Base-by-base conservation (phyloP, 2,888 invertebrate species). In the Scelioninae gen. 2 region DNA sequence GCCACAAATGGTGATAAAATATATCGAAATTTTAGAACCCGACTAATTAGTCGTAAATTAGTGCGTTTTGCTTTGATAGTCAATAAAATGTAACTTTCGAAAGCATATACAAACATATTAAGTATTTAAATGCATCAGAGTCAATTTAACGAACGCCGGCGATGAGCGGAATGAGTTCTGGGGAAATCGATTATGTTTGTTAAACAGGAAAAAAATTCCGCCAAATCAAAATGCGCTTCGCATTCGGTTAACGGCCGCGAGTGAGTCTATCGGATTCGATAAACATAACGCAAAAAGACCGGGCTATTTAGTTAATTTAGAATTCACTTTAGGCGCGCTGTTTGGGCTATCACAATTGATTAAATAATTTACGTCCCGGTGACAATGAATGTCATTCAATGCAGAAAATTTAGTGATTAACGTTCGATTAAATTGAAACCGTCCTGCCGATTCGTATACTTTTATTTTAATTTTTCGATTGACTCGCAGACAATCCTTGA, bases 271-370 rank as follows among this genome's bases (percentile, higher is more conserved):
- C 16, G 39, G 25, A 25, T 53, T 55, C 35, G 11, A 50, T 50
- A 53, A 53, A 37, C 53, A 55, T 55, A 55, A 55, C 53, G 39
- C 53, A 55, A 55, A 55, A 55, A 55, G 39, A 11, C 7, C 25
- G 28, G n/a, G 33, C 28, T 41, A 41, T 55, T 55, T 41, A 41
- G 31, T 57, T 57, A 18, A 57, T 57, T 31, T 57, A 31, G 57
- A 31, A 31, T 43, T 57, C 41, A 43, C 43, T 53, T 57, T 57
- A 43, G 18, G 19, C 57, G 41, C 3, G 43, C 39, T 37, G 39
- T 53, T 39, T 25, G 13, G 13, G 16, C n/a, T 22, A 39, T 53
- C 39, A 53, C 39, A 53, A 53, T 39, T 39, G 16, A 25, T 25
- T 39, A 53, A 53, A 37, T 37, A 39, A 53, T 53, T 53, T 16